Conservation (phyloP, 2,888 invertebrate species). For the Drosophila infuscata region DNA sequence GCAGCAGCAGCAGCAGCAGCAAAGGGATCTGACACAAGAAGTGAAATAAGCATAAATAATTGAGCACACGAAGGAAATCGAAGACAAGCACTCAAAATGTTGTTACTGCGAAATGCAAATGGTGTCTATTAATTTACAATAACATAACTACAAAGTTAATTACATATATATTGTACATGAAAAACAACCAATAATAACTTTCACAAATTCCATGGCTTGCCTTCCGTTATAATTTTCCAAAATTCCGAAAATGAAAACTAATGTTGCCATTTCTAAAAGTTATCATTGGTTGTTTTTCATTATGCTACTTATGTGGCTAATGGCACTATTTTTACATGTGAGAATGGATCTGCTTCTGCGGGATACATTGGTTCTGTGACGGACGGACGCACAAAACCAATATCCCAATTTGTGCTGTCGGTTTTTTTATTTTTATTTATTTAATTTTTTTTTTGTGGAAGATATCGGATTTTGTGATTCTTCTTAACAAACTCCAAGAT, state of each 20-base stretch:
- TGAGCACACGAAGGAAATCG: constrained; percentile 23
- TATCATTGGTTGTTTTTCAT: constrained; percentile 35
- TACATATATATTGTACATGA: constrained; percentile 30
- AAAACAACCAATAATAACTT: constrained; percentile 19
- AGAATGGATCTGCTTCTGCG: constrained; percentile 19
- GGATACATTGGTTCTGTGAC: neutral
- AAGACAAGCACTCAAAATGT: constrained; percentile 53
- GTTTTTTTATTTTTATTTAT: neutral
- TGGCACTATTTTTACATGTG: constrained; percentile 48
- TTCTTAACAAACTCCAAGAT: neutral
- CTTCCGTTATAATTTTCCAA: neutral
- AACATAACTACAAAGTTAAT: constrained; percentile 36
- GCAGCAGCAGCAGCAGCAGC: constrained; percentile 44
- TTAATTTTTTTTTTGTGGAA: neutral
- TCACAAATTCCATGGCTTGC: neutral
- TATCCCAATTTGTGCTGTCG: neutral
- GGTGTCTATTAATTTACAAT: constrained; percentile 69
- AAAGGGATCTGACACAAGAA: constrained; percentile 35
- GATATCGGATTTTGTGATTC: neutral
- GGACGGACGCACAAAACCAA: neutral
- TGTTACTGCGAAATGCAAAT: constrained; percentile 68
- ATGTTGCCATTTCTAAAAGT: constrained; percentile 8
- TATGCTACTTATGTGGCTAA: constrained; percentile 39
- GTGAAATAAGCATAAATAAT: constrained; percentile 14
- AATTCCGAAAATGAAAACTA: neutral